Base-by-base conservation (phyloP, 2,888 invertebrate genomes). In the Fissipunctia ypsillon region DNA sequence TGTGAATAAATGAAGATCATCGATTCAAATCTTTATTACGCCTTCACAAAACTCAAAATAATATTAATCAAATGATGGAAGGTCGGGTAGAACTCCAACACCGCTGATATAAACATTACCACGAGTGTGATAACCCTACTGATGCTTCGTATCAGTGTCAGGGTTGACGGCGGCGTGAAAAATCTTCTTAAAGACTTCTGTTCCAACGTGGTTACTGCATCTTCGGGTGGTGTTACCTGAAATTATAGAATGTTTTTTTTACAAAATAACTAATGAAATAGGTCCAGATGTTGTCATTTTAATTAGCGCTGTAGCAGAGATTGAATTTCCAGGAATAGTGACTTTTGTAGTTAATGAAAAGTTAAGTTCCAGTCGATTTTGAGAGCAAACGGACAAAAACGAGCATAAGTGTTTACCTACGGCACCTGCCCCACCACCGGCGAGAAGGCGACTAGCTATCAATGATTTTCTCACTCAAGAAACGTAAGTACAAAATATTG, bases 211-310 rank as follows among this genome's bases (percentile, higher is more conserved):
- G 28, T 54, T 0, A 90, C 57, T 0, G 78, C 73, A 50, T 90
- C 89, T 77, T 89, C 90, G 31, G 95, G 94, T 0, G 95, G 91
- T 1, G 91, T 90, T 1, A 95, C 95, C 95, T 95, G 87, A 3
- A 90, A 90, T 69, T 10, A 69, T 4, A 16, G 0, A 43, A 60
- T 19, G n/a, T 0, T 14, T 28, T 59, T 52, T 19, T 16, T 16
- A 28, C 28, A 54, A 54, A 28, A 52, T 25, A 14, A 4, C 43
- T 43, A 43, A 43, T 38, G 48, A 48, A 48, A n/a, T 10, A 48
- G 3, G 22, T 48, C 22, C 48, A 22, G 19, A 45, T 7, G 48
- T 3, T 10, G 10, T n/a, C 4, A 50, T 10, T 50, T 1, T n/a
- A 50, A n/a, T 50, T 10, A 52, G 25, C 14, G 6, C 4, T 25